A percentile compares a stretch with the other conserved stretches of the same genome.
Conservation (phyloP, 2,113 vertebrate species). For the Oryzias curvinotus region DNA sequence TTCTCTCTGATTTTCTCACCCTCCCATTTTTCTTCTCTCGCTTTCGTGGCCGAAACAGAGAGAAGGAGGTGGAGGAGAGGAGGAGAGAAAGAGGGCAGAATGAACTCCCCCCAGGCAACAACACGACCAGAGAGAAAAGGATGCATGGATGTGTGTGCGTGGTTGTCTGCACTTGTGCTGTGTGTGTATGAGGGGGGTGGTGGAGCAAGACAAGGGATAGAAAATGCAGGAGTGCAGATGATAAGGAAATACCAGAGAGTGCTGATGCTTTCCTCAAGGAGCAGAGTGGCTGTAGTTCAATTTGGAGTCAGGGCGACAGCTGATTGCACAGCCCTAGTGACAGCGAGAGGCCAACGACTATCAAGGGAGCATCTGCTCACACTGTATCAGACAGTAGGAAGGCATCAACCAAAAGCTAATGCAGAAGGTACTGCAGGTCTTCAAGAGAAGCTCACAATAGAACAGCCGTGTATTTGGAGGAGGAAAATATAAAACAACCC, state of each 20-base stretch:
- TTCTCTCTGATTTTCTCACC: constrained; percentile 44
- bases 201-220: constrained; percentile 33
- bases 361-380: constrained; percentile 76
- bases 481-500: constrained; percentile 65
- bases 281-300: constrained; percentile 87
- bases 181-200: constrained; percentile 15
- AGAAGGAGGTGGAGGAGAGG: constrained; percentile 69
- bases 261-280: constrained; percentile 88
- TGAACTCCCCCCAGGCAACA: constrained; percentile 77
- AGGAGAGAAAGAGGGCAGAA: constrained; percentile 71
- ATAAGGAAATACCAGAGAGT: constrained; percentile 68
- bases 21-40: constrained; percentile 56
- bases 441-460: constrained; percentile 72
- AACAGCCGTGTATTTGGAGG: constrained; percentile 60
- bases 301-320: constrained; percentile 88
- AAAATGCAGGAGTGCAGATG: constrained; percentile 41
- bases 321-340: constrained; percentile 90
- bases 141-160: constrained; percentile 22
- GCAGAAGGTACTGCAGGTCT: constrained; percentile 47
- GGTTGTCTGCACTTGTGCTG: constrained; percentile 14
- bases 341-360: constrained; percentile 81
- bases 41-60: constrained; percentile 70
- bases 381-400: constrained; percentile 60
- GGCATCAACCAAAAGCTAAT: constrained; percentile 43
- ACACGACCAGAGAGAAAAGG: constrained; percentile 70